A percentile compares a stretch with the other conserved stretches of the same genome.
These are phyloP conservation scores for Xenus cinereus DNA, from an alignment of 2,113 vertebrate genomes.

Conservation along the genomic window DNA sequence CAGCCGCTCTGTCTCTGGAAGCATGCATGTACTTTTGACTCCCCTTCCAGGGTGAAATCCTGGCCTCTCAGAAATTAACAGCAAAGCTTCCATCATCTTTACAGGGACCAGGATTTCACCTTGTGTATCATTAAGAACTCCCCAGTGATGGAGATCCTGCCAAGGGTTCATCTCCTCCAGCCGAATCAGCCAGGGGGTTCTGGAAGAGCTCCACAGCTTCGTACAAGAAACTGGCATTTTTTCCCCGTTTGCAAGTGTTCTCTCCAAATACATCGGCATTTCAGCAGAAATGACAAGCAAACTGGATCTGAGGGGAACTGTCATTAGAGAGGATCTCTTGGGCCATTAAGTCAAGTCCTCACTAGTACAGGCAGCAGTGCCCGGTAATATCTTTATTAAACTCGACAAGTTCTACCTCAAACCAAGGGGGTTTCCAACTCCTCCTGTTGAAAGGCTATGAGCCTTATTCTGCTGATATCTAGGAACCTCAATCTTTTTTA, in stretches of 20 bases:
- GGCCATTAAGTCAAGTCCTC: neutral
- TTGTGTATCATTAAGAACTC: neutral
- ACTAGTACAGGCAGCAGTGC: neutral
- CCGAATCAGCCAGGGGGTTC: neutral
- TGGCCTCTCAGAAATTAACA: neutral
- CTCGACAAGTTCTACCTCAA: neutral
- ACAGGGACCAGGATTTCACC: neutral
- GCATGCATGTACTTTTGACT: conserved; percentile 24
- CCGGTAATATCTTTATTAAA: neutral
- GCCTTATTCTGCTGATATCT: neutral
- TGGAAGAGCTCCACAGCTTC: conserved; percentile 21
- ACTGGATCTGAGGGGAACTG: neutral
- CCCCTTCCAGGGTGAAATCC: conserved; percentile 8
- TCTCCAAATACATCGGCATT: neutral
- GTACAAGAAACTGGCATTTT: neutral
- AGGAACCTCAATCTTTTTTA: neutral
- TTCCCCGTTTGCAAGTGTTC: neutral
- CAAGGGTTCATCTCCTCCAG: neutral
- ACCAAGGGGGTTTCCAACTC: neutral
- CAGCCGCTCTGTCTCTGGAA: neutral
- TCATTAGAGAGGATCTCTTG: neutral
- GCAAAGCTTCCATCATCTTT: neutral
- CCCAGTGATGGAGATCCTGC: neutral
- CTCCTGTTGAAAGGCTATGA: neutral
- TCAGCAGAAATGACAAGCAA: neutral